Evolutionary conservation across 2,797 vertebrate species (phyloP).

Genomic region (Gephyroberyx darwinii): DNA sequence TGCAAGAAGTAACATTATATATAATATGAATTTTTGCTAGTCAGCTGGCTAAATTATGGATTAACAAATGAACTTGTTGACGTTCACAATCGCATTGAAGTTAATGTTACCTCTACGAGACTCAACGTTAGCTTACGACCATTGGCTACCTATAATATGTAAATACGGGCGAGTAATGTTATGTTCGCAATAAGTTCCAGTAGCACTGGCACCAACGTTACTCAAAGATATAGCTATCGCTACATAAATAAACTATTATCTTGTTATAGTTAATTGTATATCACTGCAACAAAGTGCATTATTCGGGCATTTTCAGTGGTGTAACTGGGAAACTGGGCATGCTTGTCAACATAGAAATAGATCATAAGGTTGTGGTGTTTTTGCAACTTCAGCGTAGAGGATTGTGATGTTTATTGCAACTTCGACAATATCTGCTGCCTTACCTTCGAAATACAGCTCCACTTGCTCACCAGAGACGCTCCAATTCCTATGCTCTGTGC

Average conservation of each 20-base stretch:
- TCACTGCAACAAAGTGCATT: background rate
- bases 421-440: background rate
- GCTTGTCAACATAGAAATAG: background rate
- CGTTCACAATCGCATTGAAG: background rate
- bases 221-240: background rate
- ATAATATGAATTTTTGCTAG: no score
- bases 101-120: background rate
- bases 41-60: no score
- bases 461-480: background rate
- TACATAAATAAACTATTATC: background rate
- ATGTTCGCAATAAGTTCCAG: no score
- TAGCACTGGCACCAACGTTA: no score
- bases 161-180: no score
- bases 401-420: background rate
- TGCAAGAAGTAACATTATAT: no score
- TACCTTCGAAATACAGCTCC: background rate
- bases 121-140: background rate
- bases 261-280: background rate
- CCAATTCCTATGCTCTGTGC: background rate
- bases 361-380: conserved; percentile 1
- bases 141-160: background rate
- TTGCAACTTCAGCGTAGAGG: background rate
- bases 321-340: background rate
- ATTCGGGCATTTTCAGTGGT: background rate
- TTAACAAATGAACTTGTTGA: background rate